Percentiles rank a stretch among this genome's conserved stretches.
Evolutionary conservation across 2,113 vertebrate genomes (phyloP).

Genomic region (Poicephalus meyeri): DNA sequence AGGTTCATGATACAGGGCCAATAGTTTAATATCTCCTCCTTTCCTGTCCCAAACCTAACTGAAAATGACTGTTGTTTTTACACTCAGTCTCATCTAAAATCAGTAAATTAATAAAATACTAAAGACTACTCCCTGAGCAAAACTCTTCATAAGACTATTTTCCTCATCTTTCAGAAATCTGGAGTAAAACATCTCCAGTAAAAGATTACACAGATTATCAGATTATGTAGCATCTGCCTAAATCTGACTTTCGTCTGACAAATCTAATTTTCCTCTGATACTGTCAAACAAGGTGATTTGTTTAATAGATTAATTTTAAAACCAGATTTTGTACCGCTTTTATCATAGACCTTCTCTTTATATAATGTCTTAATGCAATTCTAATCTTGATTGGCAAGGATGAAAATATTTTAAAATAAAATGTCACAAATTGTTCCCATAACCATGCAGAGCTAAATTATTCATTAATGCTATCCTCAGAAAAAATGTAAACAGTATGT

Average conservation of each 20-base stretch:
- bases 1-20: not conserved
- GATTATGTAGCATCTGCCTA: not conserved
- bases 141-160: not conserved
- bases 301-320: not conserved
- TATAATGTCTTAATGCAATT: not conserved
- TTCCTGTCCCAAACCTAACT: not conserved
- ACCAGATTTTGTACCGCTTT: not conserved
- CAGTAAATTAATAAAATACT: not conserved
- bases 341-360: not conserved
- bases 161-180: not conserved
- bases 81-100: not conserved
- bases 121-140: not conserved
- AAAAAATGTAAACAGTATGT: not conserved
- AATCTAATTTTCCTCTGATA: not conserved
- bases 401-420: constrained; percentile 19
- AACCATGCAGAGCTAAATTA: constrained; percentile 22
- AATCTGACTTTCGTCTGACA: not conserved
- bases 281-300: not conserved
- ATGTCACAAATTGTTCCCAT: not conserved
- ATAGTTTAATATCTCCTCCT: not conserved
- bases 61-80: not conserved
- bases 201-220: not conserved
- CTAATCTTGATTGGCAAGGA: not conserved
- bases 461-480: constrained; percentile 1
- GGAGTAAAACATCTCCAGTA: not conserved